These are phyloP conservation scores for Dipodomys merriami DNA, from an alignment of 2,113 vertebrate genomes.

Conservation along the genomic window DNA sequence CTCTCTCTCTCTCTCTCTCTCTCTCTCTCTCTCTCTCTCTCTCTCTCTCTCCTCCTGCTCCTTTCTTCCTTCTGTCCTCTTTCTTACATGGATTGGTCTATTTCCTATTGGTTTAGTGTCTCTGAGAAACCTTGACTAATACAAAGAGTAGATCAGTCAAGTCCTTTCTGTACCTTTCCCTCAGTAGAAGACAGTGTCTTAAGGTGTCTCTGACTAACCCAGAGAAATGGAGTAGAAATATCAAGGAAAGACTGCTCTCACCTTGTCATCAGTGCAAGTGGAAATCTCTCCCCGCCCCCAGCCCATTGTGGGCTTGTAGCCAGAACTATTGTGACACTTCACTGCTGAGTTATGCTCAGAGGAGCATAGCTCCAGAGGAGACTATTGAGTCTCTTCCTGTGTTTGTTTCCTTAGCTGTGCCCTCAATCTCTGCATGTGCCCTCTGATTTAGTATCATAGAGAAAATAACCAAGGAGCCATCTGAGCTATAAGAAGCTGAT, in stretches of 20 bases:
- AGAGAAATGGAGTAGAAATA: neutral
- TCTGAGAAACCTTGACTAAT: no score
- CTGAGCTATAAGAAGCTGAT: neutral
- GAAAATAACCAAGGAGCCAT: neutral
- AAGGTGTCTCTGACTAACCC: neutral
- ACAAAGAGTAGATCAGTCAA: no score
- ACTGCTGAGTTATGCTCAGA: neutral
- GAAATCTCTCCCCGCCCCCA: neutral
- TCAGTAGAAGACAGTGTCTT: neutral
- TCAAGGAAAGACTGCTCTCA: neutral
- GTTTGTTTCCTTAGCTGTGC: neutral
- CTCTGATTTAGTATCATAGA: neutral
- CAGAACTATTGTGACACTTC: neutral
- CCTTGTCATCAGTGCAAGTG: neutral
- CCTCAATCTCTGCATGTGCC: neutral
- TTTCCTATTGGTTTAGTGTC: neutral
- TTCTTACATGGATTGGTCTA: neutral
- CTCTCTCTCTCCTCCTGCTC: no score
- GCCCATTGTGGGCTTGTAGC: neutral
- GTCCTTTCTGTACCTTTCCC: no score
- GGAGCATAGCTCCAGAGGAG: neutral
- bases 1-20: no score
- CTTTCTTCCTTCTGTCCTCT: neutral
- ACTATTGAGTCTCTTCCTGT: neutral
- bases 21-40: no score